Conservation (phyloP, 2,113 vertebrate species). For the Coregonus clupeaformis region DNA sequence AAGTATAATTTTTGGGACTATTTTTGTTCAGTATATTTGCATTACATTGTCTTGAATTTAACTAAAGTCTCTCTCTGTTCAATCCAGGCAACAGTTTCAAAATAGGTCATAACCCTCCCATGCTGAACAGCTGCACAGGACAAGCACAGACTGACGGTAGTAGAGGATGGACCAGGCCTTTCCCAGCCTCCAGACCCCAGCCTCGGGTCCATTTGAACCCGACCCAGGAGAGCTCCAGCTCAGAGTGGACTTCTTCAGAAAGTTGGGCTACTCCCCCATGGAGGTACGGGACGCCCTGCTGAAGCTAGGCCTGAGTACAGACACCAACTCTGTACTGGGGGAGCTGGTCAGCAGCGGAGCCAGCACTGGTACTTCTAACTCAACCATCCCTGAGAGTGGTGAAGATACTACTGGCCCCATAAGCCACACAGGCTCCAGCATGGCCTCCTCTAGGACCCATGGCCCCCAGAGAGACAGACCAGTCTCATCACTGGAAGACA, state of each 20-base stretch:
- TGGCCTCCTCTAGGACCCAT: slow-evolving; percentile 44
- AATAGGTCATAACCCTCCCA: slow-evolving; percentile 7
- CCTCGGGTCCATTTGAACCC: slow-evolving; percentile 26
- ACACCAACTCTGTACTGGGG: slow-evolving; percentile 90
- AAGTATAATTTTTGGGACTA: too few relatives aligned
- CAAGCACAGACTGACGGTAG: slow-evolving; percentile 6
- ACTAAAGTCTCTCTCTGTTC: background rate
- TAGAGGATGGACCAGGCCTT: slow-evolving; percentile 52
- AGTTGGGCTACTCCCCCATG: slow-evolving; percentile 85
- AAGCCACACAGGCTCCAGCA: slow-evolving; percentile 64
- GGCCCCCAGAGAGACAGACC: slow-evolving; percentile 28
- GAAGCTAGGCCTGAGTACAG: slow-evolving; percentile 82
- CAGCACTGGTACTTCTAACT: slow-evolving; percentile 37
- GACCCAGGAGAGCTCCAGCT: slow-evolving; percentile 74
- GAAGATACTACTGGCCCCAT: slow-evolving; percentile 54
- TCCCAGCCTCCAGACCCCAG: slow-evolving; percentile 23
- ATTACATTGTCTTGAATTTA: too few relatives aligned
- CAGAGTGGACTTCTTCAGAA: slow-evolving; percentile 90
- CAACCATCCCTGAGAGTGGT: slow-evolving; percentile 56
- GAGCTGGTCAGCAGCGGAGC: slow-evolving; percentile 84
- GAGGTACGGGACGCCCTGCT: slow-evolving; percentile 81
- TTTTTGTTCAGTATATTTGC: too few relatives aligned
- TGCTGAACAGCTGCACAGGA: slow-evolving; percentile 11
- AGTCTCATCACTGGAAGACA: slow-evolving; percentile 46
- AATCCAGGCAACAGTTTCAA: background rate